Percentiles rank a stretch among this genome's conserved stretches.
phyloP scores from a whole-genome alignment of 2,888 invertebrate genomes.

The Andrena camellia region DNA sequence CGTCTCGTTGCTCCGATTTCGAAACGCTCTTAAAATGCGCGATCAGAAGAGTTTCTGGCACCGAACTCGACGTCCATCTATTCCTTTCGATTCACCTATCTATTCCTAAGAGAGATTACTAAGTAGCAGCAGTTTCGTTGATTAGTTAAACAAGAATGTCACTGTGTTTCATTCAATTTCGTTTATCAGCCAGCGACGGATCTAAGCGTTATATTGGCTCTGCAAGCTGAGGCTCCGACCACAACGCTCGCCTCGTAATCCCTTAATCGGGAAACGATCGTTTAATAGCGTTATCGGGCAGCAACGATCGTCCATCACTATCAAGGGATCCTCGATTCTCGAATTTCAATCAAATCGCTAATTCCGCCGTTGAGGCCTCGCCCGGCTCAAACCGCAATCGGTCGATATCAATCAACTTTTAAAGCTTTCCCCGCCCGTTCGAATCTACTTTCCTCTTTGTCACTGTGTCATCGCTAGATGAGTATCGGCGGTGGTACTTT shows the following conservation, averaged over 20 bases:
- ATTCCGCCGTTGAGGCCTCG: conserved; percentile 55
- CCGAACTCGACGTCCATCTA: neutral
- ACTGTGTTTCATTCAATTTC: conserved; percentile 6
- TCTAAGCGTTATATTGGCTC: neutral
- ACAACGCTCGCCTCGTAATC: conserved; percentile 22
- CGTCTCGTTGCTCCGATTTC: conserved; percentile 43
- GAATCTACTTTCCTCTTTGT: conserved; percentile 68
- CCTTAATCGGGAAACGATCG: conserved; percentile 39
- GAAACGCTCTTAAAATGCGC: conserved; percentile 24
- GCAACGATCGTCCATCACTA: conserved; percentile 20
- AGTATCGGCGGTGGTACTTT: conserved; percentile 58
- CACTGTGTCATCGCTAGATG: conserved; percentile 55
- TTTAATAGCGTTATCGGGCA: conserved; percentile 49
- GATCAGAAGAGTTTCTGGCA: neutral
- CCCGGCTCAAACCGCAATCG: conserved; percentile 46
- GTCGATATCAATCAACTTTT: conserved; percentile 74
- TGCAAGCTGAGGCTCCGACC: neutral
- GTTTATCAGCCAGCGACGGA: neutral
- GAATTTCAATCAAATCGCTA: conserved; percentile 74
- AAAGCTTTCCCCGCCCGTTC: conserved; percentile 52
- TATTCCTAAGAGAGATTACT: neutral
- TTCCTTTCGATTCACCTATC: neutral
- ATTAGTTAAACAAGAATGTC: conserved; percentile 10
- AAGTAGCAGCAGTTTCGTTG: neutral
- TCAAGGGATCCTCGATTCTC: conserved; percentile 46